These are phyloP conservation scores for Beaufortia kweichowensis DNA, from an alignment of 2,113 vertebrate genomes.

Conservation along the genomic window DNA sequence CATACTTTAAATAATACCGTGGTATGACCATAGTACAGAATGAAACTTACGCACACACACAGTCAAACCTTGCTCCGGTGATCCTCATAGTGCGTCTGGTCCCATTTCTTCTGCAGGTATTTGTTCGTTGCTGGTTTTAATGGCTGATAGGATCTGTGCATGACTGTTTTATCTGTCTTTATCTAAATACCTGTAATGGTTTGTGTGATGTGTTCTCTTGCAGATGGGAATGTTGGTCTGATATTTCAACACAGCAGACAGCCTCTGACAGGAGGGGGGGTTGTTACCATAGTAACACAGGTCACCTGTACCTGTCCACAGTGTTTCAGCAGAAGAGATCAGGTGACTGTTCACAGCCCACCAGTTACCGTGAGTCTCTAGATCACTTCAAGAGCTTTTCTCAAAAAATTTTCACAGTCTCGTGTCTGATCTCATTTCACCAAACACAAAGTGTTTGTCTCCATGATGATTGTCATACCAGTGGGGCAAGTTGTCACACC, in stretches of 20 bases:
- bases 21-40: neutral
- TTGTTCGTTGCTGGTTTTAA: constrained; percentile 70
- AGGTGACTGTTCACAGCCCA: constrained; percentile 41
- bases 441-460: too few species aligned
- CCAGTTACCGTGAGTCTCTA: constrained; percentile 1
- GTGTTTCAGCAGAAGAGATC: constrained; percentile 45
- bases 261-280: neutral
- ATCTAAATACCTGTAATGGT: neutral
- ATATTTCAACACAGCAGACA: neutral
- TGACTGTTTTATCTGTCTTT: constrained; percentile 33
- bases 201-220: neutral
- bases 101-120: constrained; percentile 76
- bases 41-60: neutral
- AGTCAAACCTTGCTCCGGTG: constrained; percentile 73
- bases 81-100: constrained; percentile 63
- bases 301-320: constrained; percentile 33
- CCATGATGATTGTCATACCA: too few species aligned
- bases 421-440: too few species aligned
- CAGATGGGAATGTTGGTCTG: neutral
- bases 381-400: neutral
- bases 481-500: too few species aligned
- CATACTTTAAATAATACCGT: neutral
- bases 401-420: too few species aligned
- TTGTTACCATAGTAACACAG: constrained; percentile 47
- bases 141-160: constrained; percentile 75